Base-by-base conservation (phyloP, 2,797 vertebrate species). In the Lophius americanus region DNA sequence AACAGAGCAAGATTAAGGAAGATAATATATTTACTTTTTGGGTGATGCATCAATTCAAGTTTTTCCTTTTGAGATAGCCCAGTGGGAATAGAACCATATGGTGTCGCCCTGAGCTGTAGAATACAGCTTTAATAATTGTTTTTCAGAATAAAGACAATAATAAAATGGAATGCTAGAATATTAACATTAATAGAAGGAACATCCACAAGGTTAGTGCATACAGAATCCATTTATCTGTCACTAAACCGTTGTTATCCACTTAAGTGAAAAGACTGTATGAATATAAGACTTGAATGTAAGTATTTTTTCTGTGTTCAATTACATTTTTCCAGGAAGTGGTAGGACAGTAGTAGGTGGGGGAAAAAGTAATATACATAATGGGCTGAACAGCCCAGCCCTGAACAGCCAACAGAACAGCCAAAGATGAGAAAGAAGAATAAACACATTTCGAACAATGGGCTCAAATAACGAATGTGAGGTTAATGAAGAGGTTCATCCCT, bases 1-100 rank as follows among this genome's bases (percentile, higher is more conserved):
- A 75, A 68, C 39, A 69, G 47, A 33, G 35, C 35, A 14, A 37
- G 13, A 33, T 10, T 70, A 14, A 60, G 12, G 42, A n/a, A 38
- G 33, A 35, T 1, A 48, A 39, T 59, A 13, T 7, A 38, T 53
- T 3, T 11, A 4, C 63, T 10, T 48, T 38, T 59, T 13, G 9
- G 32, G 12, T n/a, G 10, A 35, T 41, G 47, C 35, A 32, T 48
- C 1, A 51, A 51, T 53, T 9, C 9, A 50, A 3, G 23, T 39
- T 41, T 79, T 33, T 33, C 44, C 42, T 53, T 37, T 36, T 51
- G 37, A 23, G 23, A 13, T 4, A 4, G 3, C 6, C 4, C 8
- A 2, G 8, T 33, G 8, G 47, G 33, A 63, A 49, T 3, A 38
- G 13, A 36, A 11, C 10, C 1, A 2, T 39, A 4, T 4, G 46